A percentile compares a stretch with the other conserved stretches of the same genome.
These are phyloP conservation scores for Corydoras sp. DNA, from an alignment of 2,113 vertebrate species.

Conservation along the genomic window DNA sequence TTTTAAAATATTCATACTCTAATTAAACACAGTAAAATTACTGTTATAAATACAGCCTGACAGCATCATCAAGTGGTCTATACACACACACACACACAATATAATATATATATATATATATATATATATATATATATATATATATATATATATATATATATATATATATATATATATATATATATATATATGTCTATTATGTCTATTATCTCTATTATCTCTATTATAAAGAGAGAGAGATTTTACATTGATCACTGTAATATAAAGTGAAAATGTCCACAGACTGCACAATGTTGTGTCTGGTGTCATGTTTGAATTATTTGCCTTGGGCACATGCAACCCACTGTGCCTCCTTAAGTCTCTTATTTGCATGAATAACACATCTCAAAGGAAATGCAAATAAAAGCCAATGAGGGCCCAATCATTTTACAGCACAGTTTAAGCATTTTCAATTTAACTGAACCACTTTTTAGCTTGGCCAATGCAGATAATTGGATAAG, in stretches of 20 bases:
- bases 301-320: conserved; percentile 1
- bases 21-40: conserved; percentile 49
- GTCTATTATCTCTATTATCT: no score
- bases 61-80: conserved; percentile 23
- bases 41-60: conserved; percentile 42
- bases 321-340: conserved; percentile 38
- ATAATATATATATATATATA: no score
- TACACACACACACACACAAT: not conserved
- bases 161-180: no score
- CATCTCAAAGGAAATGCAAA: conserved; percentile 40
- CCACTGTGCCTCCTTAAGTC: conserved; percentile 28
- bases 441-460: conserved; percentile 41
- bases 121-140: no score
- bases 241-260: no score
- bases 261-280: no score
- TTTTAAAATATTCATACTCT: conserved; percentile 50
- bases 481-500: conserved; percentile 38
- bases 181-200: no score
- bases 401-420: conserved; percentile 24
- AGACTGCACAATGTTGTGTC: no score
- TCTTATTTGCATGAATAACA: conserved; percentile 41
- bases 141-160: no score
- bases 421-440: conserved; percentile 20
- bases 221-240: no score
- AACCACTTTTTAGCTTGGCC: conserved; percentile 17